These are phyloP conservation scores for Callimorpha dominula DNA, from an alignment of 2,888 invertebrate species.

Conservation along the genomic window DNA sequence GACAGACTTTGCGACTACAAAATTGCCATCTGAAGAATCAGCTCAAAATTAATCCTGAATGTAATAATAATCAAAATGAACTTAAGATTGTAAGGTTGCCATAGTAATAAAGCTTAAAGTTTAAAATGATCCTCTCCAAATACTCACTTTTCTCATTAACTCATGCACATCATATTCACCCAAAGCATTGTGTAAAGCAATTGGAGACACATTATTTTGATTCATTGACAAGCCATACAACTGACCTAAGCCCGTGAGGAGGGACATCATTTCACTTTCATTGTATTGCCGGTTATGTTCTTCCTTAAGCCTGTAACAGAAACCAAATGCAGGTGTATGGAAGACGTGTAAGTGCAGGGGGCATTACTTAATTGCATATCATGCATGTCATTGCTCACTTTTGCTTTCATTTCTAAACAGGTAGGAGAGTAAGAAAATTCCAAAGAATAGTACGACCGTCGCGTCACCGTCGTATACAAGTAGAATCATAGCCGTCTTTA, in stretches of 20 bases:
- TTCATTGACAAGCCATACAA: constrained; percentile 69
- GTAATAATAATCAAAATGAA: too few relatives aligned
- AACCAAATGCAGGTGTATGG: neutral
- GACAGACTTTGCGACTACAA: too few relatives aligned
- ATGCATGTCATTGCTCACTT: neutral
- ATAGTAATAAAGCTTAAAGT: neutral
- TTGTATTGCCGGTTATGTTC: constrained; percentile 73
- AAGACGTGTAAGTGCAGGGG: too few relatives aligned
- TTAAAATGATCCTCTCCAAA: neutral
- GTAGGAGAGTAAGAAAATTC: neutral
- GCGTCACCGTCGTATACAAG: neutral
- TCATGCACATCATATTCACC: constrained; percentile 77
- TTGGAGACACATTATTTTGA: constrained; percentile 57
- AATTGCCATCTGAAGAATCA: too few relatives aligned
- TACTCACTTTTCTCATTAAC: constrained; percentile 71
- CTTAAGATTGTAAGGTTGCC: too few relatives aligned
- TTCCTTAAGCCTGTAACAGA: constrained; percentile 65
- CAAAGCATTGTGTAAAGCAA: constrained; percentile 70
- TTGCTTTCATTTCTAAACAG: neutral
- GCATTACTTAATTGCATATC: too few relatives aligned
- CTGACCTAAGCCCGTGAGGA: constrained; percentile 74
- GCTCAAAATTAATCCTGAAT: too few relatives aligned
- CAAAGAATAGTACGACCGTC: too few relatives aligned
- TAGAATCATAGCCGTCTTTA: neutral
- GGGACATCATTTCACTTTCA: constrained; percentile 69